Conservation (phyloP, 2,113 vertebrate genomes). For the Benitochromis conjunctus region DNA sequence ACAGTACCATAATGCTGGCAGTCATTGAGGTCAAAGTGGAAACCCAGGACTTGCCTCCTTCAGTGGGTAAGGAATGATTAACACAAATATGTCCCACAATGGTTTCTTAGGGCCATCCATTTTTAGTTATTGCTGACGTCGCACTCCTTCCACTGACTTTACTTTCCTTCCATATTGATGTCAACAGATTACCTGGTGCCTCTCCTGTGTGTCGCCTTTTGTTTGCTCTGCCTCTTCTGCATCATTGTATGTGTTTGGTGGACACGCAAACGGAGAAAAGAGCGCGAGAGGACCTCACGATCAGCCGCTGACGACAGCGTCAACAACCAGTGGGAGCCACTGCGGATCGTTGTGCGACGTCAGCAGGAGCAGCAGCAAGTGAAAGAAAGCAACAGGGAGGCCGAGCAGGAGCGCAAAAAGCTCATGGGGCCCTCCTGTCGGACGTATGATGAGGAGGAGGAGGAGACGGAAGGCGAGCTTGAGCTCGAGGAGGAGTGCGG, state of each 20-base stretch:
- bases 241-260: slow-evolving; percentile 91
- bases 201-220: slow-evolving; percentile 80
- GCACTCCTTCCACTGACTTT: neutral
- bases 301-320: slow-evolving; percentile 76
- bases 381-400: slow-evolving; percentile 82
- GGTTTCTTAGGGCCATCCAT: neutral
- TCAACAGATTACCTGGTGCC: slow-evolving; percentile 85
- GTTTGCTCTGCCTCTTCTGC: slow-evolving; percentile 86
- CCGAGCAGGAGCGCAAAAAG: slow-evolving; percentile 88
- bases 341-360: slow-evolving; percentile 81
- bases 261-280: slow-evolving; percentile 96
- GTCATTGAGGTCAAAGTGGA: slow-evolving; percentile 95
- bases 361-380: slow-evolving; percentile 66
- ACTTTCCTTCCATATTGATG: neutral
- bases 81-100: slow-evolving; percentile 13
- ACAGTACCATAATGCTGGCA: slow-evolving; percentile 88
- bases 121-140: neutral
- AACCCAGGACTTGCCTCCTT: slow-evolving; percentile 76
- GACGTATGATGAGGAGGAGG: slow-evolving; percentile 76
- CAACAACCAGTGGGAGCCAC: slow-evolving; percentile 94
- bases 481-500: slow-evolving; percentile 66
- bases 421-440: slow-evolving; percentile 85
- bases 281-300: slow-evolving; percentile 80
- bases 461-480: slow-evolving; percentile 64
- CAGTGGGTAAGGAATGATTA: slow-evolving; percentile 68